A percentile compares a stretch with the other conserved stretches of the same genome.
Conservation (phyloP, 2,113 vertebrate genomes). For the Carollia perspicillata region DNA sequence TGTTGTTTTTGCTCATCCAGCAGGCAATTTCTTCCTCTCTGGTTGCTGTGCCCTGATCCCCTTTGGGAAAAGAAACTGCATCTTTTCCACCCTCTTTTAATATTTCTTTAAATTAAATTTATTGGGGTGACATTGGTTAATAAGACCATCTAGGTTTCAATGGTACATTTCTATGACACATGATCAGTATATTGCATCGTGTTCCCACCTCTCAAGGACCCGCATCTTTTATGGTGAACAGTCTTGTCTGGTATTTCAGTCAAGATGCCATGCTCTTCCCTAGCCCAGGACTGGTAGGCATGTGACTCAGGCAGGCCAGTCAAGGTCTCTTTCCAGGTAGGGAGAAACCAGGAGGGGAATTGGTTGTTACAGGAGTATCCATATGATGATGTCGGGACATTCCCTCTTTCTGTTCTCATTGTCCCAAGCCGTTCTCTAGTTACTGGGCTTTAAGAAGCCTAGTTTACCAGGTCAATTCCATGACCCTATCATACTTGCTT, state of each 20-base stretch:
- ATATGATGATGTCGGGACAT: background rate
- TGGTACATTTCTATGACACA: background rate
- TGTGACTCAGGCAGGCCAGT: background rate
- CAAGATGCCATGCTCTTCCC: background rate
- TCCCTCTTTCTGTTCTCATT: background rate
- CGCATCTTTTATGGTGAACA: background rate
- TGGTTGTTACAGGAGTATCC: background rate
- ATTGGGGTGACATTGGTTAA: background rate
- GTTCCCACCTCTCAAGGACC: background rate
- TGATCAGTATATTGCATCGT: background rate
- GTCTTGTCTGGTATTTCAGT: background rate
- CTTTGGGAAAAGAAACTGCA: background rate
- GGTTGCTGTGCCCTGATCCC: background rate
- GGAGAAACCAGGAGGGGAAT: background rate
- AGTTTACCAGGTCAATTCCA: background rate
- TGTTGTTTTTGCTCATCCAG: background rate
- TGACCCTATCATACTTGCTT: background rate
- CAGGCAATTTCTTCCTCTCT: background rate
- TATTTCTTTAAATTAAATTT: background rate
- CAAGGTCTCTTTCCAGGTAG: background rate
- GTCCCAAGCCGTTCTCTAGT: background rate
- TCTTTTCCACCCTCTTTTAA: background rate
- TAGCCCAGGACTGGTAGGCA: no score
- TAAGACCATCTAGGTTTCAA: background rate
- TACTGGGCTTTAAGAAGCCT: background rate